These are phyloP conservation scores for Brachypodius melanocephalos DNA, from an alignment of 2,113 vertebrate genomes.

Conservation along the genomic window DNA sequence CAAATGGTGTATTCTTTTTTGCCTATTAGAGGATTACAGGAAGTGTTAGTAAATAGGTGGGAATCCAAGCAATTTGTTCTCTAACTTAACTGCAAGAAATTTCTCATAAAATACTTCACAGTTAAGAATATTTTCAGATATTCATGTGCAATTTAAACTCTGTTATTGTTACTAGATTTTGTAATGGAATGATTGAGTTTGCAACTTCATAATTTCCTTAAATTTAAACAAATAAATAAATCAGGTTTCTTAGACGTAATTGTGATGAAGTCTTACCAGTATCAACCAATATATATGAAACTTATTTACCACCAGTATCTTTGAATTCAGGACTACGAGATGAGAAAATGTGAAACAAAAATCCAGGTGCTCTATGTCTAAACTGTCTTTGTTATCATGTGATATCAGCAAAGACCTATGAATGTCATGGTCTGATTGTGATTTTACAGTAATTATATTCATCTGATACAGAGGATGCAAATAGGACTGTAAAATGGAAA, in stretches of 20 bases:
- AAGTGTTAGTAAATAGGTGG: neutral
- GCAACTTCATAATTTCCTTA: neutral
- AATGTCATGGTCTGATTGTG: neutral
- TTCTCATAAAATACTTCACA: neutral
- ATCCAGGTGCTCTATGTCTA: neutral
- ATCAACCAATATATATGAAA: neutral
- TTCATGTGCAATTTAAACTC: neutral
- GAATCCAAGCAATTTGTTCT: neutral
- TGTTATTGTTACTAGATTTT: neutral
- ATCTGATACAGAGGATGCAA: neutral
- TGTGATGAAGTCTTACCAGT: neutral
- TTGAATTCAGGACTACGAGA: neutral
- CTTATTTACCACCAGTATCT: neutral
- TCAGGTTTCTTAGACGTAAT: neutral
- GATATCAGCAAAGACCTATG: neutral
- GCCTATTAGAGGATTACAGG: neutral
- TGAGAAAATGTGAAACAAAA: neutral
- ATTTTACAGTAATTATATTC: neutral
- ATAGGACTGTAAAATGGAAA: neutral
- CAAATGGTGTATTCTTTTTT: neutral
- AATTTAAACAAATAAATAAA: neutral
- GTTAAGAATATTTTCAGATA: neutral
- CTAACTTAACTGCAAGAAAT: neutral
- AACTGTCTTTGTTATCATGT: neutral
- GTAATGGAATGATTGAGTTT: neutral